Percentiles rank a stretch among this genome's conserved stretches.
Conservation (phyloP, 2,888 invertebrate genomes). For the Drosophila gaucha region DNA sequence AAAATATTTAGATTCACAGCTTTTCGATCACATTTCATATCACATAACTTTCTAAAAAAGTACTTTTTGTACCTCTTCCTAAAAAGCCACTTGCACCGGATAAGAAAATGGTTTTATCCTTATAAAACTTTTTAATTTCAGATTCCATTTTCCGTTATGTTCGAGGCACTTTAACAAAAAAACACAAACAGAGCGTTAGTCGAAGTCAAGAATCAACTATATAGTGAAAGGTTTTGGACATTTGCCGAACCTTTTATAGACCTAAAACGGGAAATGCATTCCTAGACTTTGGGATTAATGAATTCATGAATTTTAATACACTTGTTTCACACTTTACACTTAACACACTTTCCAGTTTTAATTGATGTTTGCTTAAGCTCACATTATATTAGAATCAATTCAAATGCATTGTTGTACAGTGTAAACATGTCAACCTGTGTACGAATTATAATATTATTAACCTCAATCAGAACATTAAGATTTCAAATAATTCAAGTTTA, state of each 20-base stretch:
- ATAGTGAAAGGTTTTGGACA: background rate
- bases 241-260: slow-evolving; percentile 15
- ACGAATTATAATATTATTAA: too few relatives aligned
- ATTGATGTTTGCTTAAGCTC: too few relatives aligned
- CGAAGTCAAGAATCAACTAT: too few relatives aligned
- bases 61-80: slow-evolving; percentile 79
- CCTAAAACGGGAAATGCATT: background rate
- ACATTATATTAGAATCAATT: too few relatives aligned
- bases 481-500: too few relatives aligned
- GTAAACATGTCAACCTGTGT: too few relatives aligned
- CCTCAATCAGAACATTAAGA: too few relatives aligned
- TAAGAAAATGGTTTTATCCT: slow-evolving; percentile 86
- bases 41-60: background rate
- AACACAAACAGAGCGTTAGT: background rate
- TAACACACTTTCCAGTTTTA: background rate
- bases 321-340: background rate
- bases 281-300: background rate
- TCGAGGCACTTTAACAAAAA: too few relatives aligned
- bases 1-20: too few relatives aligned
- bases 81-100: slow-evolving; percentile 87
- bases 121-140: slow-evolving; percentile 86
- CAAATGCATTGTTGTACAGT: too few relatives aligned
- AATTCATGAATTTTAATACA: slow-evolving; percentile 2
- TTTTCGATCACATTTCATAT: too few relatives aligned
- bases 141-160: slow-evolving; percentile 46